A percentile compares a stretch with the other conserved stretches of the same genome.
phyloP scores from a whole-genome alignment of 2,113 vertebrate species.

The Upupa epops region DNA sequence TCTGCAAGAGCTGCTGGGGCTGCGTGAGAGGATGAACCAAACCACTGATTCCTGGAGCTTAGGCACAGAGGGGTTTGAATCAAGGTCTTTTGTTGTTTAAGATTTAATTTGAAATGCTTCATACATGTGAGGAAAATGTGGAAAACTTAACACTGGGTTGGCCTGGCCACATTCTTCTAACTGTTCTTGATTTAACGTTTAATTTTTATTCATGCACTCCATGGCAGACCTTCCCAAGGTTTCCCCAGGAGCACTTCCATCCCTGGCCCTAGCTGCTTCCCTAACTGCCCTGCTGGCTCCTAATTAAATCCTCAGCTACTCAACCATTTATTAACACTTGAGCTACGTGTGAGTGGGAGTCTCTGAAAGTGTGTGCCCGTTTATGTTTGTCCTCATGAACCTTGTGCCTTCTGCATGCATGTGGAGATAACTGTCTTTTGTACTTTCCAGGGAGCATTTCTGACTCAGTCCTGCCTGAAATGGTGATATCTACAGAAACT shows the following conservation, averaged over 20 bases:
- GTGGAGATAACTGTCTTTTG: conserved; percentile 1
- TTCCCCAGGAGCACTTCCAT: neutral
- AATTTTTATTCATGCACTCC: neutral
- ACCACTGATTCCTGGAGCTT: neutral
- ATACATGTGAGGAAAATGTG: neutral
- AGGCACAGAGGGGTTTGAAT: neutral
- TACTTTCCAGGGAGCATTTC: neutral
- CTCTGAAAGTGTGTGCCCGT: neutral
- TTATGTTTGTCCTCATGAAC: neutral
- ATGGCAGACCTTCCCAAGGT: neutral
- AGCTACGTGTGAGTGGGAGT: neutral
- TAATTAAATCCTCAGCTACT: neutral
- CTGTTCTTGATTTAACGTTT: neutral
- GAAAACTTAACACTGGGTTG: neutral
- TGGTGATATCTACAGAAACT: neutral
- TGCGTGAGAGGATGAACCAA: neutral
- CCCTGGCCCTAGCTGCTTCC: neutral
- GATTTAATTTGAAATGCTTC: neutral
- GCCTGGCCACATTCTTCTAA: neutral
- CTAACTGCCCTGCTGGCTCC: conserved; percentile 16
- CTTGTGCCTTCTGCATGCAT: neutral
- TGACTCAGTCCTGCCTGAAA: conserved; percentile 16
- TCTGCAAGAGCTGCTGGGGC: neutral
- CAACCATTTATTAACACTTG: neutral
- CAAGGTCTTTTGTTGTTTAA: too few species aligned